A percentile compares a stretch with the other conserved stretches of the same genome.
Evolutionary conservation across 2,888 invertebrate species (phyloP).

Genomic region (Acanthococcus lagerstroemiae): DNA sequence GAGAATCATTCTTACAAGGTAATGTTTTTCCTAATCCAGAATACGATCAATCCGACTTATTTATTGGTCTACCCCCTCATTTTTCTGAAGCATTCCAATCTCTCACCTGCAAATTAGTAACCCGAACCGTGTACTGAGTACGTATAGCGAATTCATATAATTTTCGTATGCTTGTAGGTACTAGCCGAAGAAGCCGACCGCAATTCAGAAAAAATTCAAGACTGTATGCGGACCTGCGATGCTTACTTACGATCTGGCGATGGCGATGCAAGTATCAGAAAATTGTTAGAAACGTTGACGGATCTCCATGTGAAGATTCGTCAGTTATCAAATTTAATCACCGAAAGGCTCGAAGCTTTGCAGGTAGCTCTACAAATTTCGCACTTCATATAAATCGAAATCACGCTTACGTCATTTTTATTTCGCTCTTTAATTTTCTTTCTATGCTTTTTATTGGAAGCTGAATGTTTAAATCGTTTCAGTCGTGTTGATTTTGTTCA

Average conservation of each 20-base stretch:
- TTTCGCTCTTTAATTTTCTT: no score
- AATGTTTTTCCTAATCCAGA: not conserved
- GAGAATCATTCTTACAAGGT: constrained; percentile 6
- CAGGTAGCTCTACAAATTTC: constrained; percentile 21
- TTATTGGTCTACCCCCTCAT: no score
- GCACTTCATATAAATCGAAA: no score
- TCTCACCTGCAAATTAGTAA: no score
- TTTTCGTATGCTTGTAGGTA: not conserved
- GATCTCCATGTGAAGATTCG: not conserved
- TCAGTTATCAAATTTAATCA: not conserved
- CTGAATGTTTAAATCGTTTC: no score
- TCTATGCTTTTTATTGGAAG: no score
- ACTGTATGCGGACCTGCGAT: not conserved
- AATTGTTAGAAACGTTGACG: not conserved
- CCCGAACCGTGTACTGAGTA: no score
- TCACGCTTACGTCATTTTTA: no score
- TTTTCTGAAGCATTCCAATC: no score
- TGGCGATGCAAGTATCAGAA: not conserved
- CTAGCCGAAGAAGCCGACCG: not conserved
- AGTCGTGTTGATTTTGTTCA: no score
- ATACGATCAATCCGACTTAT: not conserved
- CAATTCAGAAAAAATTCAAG: not conserved
- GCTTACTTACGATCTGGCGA: not conserved
- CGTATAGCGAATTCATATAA: not conserved
- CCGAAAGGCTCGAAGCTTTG: constrained; percentile 13